These are phyloP conservation scores for Saccopteryx leptura DNA, from an alignment of 2,113 vertebrate species.

Conservation along the genomic window DNA sequence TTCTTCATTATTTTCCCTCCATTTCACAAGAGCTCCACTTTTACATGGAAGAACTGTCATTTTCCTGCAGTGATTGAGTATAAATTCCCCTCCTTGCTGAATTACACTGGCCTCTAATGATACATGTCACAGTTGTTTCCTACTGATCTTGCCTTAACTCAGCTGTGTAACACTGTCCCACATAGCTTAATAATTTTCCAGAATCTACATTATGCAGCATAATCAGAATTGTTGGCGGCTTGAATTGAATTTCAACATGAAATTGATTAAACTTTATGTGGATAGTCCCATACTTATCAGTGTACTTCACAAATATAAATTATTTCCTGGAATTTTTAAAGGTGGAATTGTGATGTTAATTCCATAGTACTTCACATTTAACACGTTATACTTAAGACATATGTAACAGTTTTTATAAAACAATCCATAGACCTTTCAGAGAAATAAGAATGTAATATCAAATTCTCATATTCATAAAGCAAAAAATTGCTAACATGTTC, in stretches of 20 bases:
- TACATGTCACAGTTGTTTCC: slow-evolving; percentile 70
- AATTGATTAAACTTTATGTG: background rate
- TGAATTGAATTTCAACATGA: slow-evolving; percentile 69
- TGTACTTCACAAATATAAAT: background rate
- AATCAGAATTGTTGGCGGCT: slow-evolving; percentile 46
- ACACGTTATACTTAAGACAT: background rate
- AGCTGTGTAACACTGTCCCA: background rate
- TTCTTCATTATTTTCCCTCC: slow-evolving; percentile 72
- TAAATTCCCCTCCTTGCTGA: slow-evolving; percentile 85
- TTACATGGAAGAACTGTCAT: slow-evolving; percentile 83
- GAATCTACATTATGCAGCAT: slow-evolving; percentile 36
- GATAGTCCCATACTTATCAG: background rate
- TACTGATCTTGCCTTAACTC: slow-evolving; percentile 40
- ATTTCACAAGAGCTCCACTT: slow-evolving; percentile 68
- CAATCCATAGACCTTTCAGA: background rate
- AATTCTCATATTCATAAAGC: background rate
- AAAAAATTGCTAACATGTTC: background rate
- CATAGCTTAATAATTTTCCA: slow-evolving; percentile 74
- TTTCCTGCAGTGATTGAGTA: slow-evolving; percentile 70
- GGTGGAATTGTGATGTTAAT: background rate
- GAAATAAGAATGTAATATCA: background rate
- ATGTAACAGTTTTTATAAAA: slow-evolving; percentile 25
- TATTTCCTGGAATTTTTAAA: slow-evolving; percentile 21
- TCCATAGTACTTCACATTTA: background rate
- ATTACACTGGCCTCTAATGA: slow-evolving; percentile 95